These are phyloP conservation scores for Muscicapa comitata DNA, from an alignment of 2,797 vertebrate genomes.

Conservation along the genomic window DNA sequence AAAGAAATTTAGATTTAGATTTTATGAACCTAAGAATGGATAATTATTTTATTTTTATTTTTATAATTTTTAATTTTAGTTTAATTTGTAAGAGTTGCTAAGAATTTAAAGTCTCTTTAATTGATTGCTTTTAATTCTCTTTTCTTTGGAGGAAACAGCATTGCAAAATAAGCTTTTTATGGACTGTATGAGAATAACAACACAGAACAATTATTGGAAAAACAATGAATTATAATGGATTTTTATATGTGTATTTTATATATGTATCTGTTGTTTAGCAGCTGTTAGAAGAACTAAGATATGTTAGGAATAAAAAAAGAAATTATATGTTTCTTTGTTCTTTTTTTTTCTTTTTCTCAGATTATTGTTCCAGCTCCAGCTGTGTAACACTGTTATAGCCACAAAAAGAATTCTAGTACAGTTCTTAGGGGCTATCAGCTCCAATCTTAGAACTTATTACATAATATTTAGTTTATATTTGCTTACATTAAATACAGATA, in stretches of 20 bases:
- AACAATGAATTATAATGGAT: background rate
- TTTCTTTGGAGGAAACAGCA: background rate
- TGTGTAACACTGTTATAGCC: background rate
- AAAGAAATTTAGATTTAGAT: background rate
- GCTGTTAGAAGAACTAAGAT: background rate
- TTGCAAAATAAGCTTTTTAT: background rate
- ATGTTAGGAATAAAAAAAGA: rapidly evolving
- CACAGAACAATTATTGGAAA: background rate
- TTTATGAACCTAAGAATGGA: background rate
- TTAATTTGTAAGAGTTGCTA: background rate
- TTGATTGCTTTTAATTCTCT: background rate
- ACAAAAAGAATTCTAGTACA: background rate
- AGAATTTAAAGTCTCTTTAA: background rate
- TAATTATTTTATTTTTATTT: background rate
- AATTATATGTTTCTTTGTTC: background rate
- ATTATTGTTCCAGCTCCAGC: background rate
- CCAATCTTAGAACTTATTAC: background rate
- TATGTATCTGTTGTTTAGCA: background rate
- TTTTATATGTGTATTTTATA: background rate
- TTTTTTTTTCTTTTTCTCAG: background rate
- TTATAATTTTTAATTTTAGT: no score
- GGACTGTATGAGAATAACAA: background rate
- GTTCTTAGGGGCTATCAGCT: background rate
- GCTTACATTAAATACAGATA: background rate
- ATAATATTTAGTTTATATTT: background rate